A percentile compares a stretch with the other conserved stretches of the same genome.
phyloP scores from a whole-genome alignment of 2,888 invertebrate species.

The Rhabditoides inermis region DNA sequence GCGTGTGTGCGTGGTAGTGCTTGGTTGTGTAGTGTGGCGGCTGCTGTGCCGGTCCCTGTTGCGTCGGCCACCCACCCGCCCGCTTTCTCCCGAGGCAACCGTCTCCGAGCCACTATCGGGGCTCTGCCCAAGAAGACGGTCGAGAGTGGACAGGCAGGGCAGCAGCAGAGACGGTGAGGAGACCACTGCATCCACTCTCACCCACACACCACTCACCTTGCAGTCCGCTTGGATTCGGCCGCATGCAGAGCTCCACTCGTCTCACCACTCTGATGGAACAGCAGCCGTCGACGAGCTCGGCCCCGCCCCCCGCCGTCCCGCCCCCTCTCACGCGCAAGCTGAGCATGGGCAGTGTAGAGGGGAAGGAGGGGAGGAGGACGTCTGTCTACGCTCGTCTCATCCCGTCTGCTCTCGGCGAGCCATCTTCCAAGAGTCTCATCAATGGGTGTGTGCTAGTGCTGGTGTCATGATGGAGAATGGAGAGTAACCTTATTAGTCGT shows the following conservation, averaged over 20 bases:
- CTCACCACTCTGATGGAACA: no score
- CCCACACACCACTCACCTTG: not conserved
- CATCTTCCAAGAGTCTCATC: slow-evolving; percentile 16
- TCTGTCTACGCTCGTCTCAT: slow-evolving; percentile 28
- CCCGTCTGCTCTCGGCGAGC: slow-evolving; percentile 23
- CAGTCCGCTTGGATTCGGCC: no score
- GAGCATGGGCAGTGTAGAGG: no score
- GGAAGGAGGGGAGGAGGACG: no score
- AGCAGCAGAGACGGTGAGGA: not conserved
- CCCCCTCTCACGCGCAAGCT: no score
- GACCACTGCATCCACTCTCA: not conserved
- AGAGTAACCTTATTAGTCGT: no score
- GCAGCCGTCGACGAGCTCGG: no score
- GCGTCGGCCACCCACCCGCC: slow-evolving; percentile 14
- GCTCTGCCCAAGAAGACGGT: not conserved
- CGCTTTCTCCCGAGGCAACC: slow-evolving; percentile 5
- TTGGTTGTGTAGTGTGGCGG: slow-evolving; percentile 3
- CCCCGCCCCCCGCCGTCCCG: no score
- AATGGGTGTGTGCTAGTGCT: no score
- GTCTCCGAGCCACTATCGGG: slow-evolving; percentile 6
- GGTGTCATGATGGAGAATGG: no score
- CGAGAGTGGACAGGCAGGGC: not conserved
- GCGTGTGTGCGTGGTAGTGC: not conserved
- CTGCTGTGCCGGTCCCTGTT: no score
- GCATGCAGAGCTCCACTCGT: no score